Evolutionary conservation across 2,113 vertebrate genomes (phyloP).

Genomic region (Harpagus bidentatus): DNA sequence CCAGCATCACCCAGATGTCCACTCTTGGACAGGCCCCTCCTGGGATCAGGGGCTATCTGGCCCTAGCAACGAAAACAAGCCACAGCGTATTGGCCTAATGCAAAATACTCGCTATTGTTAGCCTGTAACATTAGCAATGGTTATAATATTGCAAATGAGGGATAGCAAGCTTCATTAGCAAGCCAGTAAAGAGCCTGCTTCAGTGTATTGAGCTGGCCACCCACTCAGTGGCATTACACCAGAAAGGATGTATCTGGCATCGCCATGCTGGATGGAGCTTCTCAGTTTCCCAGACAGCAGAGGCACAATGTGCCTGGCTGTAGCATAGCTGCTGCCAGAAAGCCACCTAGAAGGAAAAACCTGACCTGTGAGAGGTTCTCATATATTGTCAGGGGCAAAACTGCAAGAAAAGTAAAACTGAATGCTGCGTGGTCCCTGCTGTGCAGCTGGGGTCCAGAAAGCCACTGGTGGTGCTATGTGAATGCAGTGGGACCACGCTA

Average conservation of each 20-base stretch:
- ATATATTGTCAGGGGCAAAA: background rate
- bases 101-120: background rate
- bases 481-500: background rate
- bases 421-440: background rate
- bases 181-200: background rate
- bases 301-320: background rate
- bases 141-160: background rate
- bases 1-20: background rate
- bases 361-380: background rate
- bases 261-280: accelerated
- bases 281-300: background rate
- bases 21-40: background rate
- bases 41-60: background rate
- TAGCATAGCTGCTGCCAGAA: background rate
- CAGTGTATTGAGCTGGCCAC: background rate
- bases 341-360: background rate
- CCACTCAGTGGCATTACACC: background rate
- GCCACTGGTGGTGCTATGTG: background rate
- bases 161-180: background rate
- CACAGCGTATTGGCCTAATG: accelerated
- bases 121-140: background rate
- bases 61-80: background rate
- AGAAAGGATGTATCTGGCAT: background rate
- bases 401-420: background rate
- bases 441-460: background rate